phyloP scores from a whole-genome alignment of 2,797 vertebrate genomes.

The Poeciliopsis turneri region DNA sequence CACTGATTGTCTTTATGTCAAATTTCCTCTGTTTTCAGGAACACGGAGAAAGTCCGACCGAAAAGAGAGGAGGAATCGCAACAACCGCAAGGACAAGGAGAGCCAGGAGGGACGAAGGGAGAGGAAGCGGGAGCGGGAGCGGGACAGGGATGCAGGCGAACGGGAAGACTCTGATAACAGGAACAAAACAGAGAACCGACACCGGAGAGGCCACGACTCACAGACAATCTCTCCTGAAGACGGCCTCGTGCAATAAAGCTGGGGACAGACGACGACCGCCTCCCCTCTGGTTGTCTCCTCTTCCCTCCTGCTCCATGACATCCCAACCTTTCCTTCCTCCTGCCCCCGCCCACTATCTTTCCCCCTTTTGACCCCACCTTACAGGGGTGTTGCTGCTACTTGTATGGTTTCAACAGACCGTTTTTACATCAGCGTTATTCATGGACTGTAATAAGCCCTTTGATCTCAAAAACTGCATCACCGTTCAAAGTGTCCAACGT shows the following conservation, averaged over 20 bases:
- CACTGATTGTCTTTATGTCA: neutral
- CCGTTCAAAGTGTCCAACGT: slow-evolving; percentile 56
- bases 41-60: slow-evolving; percentile 74
- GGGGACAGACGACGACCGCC: slow-evolving; percentile 57
- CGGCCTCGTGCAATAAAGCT: slow-evolving; percentile 69
- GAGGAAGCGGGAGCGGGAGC: slow-evolving; percentile 81
- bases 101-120: slow-evolving; percentile 84
- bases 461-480: slow-evolving; percentile 56
- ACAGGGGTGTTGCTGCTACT: slow-evolving; percentile 93
- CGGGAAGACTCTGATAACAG: slow-evolving; percentile 85
- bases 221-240: slow-evolving; percentile 81
- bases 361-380: slow-evolving; percentile 69
- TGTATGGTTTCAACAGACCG: slow-evolving; percentile 83
- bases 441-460: slow-evolving; percentile 56
- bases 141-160: slow-evolving; percentile 82
- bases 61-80: slow-evolving; percentile 87
- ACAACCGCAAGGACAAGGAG: slow-evolving; percentile 86
- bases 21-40: slow-evolving; percentile 30
- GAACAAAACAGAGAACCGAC: slow-evolving; percentile 92
- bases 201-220: slow-evolving; percentile 86
- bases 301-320: slow-evolving; percentile 44
- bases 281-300: slow-evolving; percentile 43
- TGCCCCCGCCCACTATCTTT: slow-evolving; percentile 44
- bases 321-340: slow-evolving; percentile 16
- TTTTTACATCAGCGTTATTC: slow-evolving; percentile 80